Evolutionary conservation across 2,888 invertebrate genomes (phyloP), one percentile per base, ranked within the genome.

Genomic region (Tenthredo distinguenda): DNA sequence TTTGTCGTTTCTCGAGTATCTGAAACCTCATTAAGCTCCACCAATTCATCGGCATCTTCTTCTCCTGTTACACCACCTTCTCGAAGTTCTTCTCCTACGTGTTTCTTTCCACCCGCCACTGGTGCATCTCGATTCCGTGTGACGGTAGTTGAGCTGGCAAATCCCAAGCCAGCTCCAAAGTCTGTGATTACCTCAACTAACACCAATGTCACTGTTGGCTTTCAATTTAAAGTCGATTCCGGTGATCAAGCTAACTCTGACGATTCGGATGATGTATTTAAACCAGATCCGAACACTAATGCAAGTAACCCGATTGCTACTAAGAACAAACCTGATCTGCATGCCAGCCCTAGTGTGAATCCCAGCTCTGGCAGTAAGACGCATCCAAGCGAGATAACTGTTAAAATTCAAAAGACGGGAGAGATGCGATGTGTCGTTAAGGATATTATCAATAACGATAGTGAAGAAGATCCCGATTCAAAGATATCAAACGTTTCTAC

Each of bases 1-100:
- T 94, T 94, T 87, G 93, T 94, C 86, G 94, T 94, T 6, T 94
- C 94, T 9, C 92, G 93, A 85, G 94, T 94, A 12, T 92, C 93
- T 71, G 94, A 94, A 90, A 91, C 92, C 43, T 91, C 94, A 72
- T 92, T 94, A 86, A 92, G 92, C 47, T 92, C 92, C 21, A 90
- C 91, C 71, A 92, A 92, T 76, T 90, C 91, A 87, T 90, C 92
- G 82, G 92, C 94, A 65, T 94, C 94, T 0, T 91, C 94, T 3
- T 93, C 94, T 0, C 94, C 94, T 0, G 90, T 94, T 0, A 85
- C 91, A 65, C 90, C 92, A n/a, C 86, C 91, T 90, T 65, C 91
- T 91, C 3, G 95, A 93, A 5, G 91, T 47, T 90, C 92, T 74
- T 95, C 95, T 0, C 91, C 95, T 71, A 95, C 95, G 87, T 94